These are phyloP conservation scores for Scartelaos histophorus DNA, from an alignment of 2,113 vertebrate genomes.

Conservation along the genomic window DNA sequence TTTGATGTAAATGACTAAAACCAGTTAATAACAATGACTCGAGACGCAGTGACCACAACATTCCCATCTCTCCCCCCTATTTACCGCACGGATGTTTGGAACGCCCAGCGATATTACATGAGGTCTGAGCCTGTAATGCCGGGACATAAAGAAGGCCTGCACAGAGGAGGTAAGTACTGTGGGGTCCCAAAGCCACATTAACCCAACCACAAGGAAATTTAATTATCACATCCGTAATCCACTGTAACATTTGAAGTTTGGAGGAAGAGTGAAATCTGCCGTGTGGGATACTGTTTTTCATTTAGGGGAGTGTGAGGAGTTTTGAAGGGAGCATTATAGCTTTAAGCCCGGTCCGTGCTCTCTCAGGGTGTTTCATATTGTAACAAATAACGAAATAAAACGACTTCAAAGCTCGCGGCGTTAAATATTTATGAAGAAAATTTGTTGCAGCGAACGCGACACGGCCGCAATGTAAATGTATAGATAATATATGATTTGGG, in stretches of 20 bases:
- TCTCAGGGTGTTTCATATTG: not conserved
- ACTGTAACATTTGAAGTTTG: constrained; percentile 22
- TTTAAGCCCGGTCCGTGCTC: not conserved
- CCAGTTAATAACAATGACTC: constrained; percentile 68
- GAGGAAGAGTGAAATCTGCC: constrained; percentile 9
- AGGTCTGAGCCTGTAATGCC: constrained; percentile 58
- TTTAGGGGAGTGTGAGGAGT: not conserved
- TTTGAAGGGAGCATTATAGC: not conserved
- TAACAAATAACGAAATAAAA: constrained; percentile 4
- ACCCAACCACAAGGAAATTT: constrained; percentile 25
- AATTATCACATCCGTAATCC: constrained; percentile 45
- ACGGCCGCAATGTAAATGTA: not conserved
- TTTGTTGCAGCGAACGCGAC: constrained; percentile 5
- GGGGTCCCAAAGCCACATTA: constrained; percentile 46
- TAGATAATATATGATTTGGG: constrained; percentile 1
- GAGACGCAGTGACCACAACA: constrained; percentile 64
- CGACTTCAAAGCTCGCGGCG: not conserved
- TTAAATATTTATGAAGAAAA: constrained; percentile 4
- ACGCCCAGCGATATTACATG: constrained; percentile 59
- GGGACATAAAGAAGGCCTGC: constrained; percentile 47
- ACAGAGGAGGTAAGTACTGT: constrained; percentile 32
- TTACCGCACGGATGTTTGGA: constrained; percentile 65
- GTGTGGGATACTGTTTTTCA: constrained; percentile 8
- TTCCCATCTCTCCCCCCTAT: constrained; percentile 58
- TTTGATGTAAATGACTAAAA: constrained; percentile 77